A percentile compares a stretch with the other conserved stretches of the same genome.
Conservation (phyloP, 2,888 invertebrate species). For the Drosophila acutilabella region DNA sequence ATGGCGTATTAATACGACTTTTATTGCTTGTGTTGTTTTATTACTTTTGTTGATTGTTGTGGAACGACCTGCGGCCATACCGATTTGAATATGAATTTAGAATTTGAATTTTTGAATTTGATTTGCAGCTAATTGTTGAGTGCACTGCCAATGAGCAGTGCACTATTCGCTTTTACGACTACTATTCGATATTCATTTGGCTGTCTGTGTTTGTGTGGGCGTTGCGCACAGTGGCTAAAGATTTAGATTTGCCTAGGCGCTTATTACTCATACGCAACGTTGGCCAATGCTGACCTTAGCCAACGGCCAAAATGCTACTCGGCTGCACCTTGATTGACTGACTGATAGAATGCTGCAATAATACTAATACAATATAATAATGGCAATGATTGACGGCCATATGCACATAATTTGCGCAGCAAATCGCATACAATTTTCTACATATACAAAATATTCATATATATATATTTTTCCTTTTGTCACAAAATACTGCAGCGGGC, state of each 20-base stretch:
- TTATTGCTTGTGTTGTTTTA: neutral
- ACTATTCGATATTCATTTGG: too few species aligned
- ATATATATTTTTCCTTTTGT: constrained; percentile 27
- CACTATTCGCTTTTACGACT: neutral
- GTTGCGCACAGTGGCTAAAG: constrained; percentile 51
- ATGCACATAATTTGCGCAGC: constrained; percentile 35
- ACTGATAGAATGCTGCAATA: constrained; percentile 34
- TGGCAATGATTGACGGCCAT: constrained; percentile 50
- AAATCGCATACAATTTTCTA: constrained; percentile 5
- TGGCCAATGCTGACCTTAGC: constrained; percentile 57
- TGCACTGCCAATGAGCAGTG: constrained; percentile 27
- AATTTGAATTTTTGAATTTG: constrained; percentile 21
- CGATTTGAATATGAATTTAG: constrained; percentile 37
- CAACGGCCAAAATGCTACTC: constrained; percentile 46
- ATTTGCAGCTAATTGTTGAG: constrained; percentile 28
- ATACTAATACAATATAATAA: constrained; percentile 33
- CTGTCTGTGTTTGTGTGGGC: constrained; percentile 38
- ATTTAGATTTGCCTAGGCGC: constrained; percentile 20
- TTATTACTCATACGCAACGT: constrained; percentile 62
- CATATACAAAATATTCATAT: neutral
- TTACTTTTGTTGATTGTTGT: constrained; percentile 21
- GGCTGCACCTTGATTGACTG: constrained; percentile 57
- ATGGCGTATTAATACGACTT: constrained; percentile 24
- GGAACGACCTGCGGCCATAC: constrained; percentile 46
- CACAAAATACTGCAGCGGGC: constrained; percentile 21